phyloP scores from a whole-genome alignment of 2,797 vertebrate species.

The Epinephelus coioides region DNA sequence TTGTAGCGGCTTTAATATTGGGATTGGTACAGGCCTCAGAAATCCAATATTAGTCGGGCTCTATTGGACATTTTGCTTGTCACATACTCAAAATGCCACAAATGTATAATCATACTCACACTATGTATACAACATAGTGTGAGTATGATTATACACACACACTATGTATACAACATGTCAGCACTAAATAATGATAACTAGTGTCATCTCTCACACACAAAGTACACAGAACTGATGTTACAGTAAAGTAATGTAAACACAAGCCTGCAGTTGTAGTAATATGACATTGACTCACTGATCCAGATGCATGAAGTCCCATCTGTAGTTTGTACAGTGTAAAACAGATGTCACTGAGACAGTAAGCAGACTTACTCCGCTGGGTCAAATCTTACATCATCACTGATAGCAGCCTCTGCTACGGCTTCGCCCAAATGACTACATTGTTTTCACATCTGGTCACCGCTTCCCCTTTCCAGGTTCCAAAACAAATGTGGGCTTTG shows the following conservation, averaged over 20 bases:
- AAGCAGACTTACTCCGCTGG: conserved; percentile 60
- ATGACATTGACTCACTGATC: conserved; percentile 47
- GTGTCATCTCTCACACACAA: conserved; percentile 27
- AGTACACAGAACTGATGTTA: conserved; percentile 37
- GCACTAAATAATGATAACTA: conserved; percentile 26
- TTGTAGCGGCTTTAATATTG: background rate
- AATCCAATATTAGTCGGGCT: background rate
- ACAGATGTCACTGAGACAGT: conserved; percentile 73
- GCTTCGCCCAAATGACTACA: conserved; percentile 62
- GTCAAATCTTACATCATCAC: conserved; percentile 46
- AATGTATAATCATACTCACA: conserved; percentile 30
- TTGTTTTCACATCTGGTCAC: conserved; percentile 74
- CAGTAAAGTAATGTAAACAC: conserved; percentile 53
- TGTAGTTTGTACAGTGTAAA: conserved; percentile 52
- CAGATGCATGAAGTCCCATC: conserved; percentile 28
- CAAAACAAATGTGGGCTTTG: conserved; percentile 74
- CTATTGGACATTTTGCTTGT: conserved; percentile 3
- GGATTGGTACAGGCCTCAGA: background rate
- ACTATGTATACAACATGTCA: conserved; percentile 38
- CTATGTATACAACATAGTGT: conserved; percentile 36
- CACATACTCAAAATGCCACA: conserved; percentile 33
- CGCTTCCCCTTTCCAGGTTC: conserved; percentile 59
- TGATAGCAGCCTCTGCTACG: conserved; percentile 44
- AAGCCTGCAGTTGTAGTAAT: conserved; percentile 12
- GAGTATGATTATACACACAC: too few relatives aligned